These are phyloP conservation scores for Lasius fuliginosus DNA, from an alignment of 2,888 invertebrate genomes.

Conservation along the genomic window DNA sequence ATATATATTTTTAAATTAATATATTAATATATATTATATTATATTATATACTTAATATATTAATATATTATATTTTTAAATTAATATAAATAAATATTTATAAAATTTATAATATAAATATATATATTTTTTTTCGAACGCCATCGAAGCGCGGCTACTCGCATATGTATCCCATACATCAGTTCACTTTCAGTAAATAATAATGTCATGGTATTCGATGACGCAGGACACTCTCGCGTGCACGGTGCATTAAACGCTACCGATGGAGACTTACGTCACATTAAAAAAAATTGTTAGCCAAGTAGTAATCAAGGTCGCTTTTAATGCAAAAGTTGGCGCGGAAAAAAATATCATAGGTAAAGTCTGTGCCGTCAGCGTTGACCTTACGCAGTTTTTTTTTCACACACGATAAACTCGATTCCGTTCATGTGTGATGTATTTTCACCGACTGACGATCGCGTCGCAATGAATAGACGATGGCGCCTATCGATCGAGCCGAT, in stretches of 20 bases:
- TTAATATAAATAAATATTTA: too few species aligned
- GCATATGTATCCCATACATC: background rate
- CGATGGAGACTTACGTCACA: constrained; percentile 47
- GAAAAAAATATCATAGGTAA: constrained; percentile 55
- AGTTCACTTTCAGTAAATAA: constrained; percentile 36
- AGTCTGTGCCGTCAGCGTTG: constrained; percentile 52
- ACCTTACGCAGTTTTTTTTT: constrained; percentile 44
- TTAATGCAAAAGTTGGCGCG: constrained; percentile 46
- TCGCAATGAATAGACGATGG: background rate
- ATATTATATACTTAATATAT: too few species aligned
- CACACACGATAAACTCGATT: constrained; percentile 34
- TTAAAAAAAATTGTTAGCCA: constrained; percentile 47
- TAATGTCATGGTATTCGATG: constrained; percentile 50
- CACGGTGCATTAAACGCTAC: constrained; percentile 47
- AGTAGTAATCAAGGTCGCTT: constrained; percentile 42
- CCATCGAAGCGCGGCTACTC: constrained; percentile 9
- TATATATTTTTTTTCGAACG: background rate
- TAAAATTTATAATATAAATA: too few species aligned
- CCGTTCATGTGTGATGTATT: constrained; percentile 23
- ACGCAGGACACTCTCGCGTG: constrained; percentile 43
- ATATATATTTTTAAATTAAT: too few species aligned
- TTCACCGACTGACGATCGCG: constrained; percentile 13
- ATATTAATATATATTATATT: too few species aligned
- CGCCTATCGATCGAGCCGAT: constrained; percentile 8
- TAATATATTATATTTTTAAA: too few species aligned